These are phyloP conservation scores for Eulemur rubriventer DNA, from an alignment of 2,797 vertebrate species.

Conservation along the genomic window DNA sequence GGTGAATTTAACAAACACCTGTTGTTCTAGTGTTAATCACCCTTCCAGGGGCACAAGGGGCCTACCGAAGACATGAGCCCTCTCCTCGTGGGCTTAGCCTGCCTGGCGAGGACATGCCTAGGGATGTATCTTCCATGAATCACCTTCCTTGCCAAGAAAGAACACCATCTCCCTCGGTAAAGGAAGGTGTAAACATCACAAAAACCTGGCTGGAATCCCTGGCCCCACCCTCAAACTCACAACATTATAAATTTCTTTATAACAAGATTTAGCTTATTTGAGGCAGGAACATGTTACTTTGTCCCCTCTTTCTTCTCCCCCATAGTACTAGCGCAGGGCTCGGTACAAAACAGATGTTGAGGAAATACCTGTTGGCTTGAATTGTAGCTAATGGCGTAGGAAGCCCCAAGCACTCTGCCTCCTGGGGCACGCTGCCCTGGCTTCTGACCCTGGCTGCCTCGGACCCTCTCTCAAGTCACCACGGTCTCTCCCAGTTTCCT, in stretches of 20 bases:
- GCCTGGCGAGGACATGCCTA: not conserved
- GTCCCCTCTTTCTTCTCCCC: fast-evolving
- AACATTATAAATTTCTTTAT: not conserved
- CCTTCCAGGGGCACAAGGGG: conserved; percentile 15
- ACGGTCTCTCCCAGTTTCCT: not conserved
- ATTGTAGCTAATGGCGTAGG: too few species aligned
- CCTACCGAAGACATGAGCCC: not conserved
- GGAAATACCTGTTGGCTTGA: not conserved
- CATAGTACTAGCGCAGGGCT: not conserved
- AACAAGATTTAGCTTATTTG: not conserved
- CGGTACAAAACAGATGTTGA: not conserved
- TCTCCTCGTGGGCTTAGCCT: not conserved
- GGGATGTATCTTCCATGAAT: not conserved
- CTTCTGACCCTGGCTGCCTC: not conserved
- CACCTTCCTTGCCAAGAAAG: conserved; percentile 15
- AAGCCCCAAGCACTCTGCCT: not conserved
- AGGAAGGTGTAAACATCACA: not conserved
- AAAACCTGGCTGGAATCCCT: not conserved
- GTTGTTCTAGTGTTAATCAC: conserved; percentile 53
- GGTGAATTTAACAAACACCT: conserved; percentile 60
- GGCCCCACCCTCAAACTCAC: not conserved
- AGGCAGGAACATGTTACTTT: not conserved
- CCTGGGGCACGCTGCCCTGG: not conserved
- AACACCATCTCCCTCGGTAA: not conserved
- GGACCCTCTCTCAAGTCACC: not conserved